phyloP scores from a whole-genome alignment of 2,113 vertebrate species.

The Ptilorrhoa leucosticta region DNA sequence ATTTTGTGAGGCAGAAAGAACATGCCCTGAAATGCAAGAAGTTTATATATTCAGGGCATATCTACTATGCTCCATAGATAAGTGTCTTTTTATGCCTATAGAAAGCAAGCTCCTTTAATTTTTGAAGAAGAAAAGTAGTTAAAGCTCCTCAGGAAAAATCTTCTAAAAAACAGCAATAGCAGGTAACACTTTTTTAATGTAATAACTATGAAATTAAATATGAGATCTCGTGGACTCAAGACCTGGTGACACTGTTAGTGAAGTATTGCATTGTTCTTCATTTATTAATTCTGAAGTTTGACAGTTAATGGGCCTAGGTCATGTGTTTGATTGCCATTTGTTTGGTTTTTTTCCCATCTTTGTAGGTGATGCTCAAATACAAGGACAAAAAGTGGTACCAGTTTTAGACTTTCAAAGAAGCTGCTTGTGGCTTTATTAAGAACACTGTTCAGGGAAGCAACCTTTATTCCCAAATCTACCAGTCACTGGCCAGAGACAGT shows the following conservation, averaged over 20 bases:
- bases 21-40: background rate
- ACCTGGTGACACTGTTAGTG: background rate
- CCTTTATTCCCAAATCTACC: constrained; percentile 67
- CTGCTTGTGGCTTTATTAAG: constrained; percentile 53
- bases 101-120: background rate
- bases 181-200: background rate
- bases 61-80: background rate
- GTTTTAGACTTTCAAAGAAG: constrained; percentile 79
- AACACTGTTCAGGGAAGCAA: constrained; percentile 67
- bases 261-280: background rate
- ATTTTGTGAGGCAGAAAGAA: background rate
- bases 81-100: background rate
- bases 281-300: background rate
- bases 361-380: constrained; percentile 96
- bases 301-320: background rate
- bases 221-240: background rate
- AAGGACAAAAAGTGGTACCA: constrained; percentile 99
- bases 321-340: background rate
- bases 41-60: background rate
- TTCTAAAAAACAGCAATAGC: background rate
- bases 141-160: background rate
- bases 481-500: constrained; percentile 56
- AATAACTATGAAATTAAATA: background rate
- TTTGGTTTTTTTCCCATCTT: constrained; percentile 7
- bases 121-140: background rate